A percentile compares a stretch with the other conserved stretches of the same genome.
phyloP scores from a whole-genome alignment of 1,140 invertebrate genomes.

The Scaptomyza pallida region DNA sequence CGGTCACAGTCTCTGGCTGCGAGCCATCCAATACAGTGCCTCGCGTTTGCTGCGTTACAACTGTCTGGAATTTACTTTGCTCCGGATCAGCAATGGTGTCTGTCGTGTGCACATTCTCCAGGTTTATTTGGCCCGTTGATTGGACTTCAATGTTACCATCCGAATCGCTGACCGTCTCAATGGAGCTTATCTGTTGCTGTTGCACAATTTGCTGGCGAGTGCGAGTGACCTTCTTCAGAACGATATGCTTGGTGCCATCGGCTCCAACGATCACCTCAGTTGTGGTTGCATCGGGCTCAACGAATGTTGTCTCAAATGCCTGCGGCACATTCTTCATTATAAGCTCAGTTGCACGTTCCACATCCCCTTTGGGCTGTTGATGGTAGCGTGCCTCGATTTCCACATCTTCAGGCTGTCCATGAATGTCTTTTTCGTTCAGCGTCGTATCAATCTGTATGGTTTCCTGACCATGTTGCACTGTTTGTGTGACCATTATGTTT shows the following conservation, averaged over 20 bases:
- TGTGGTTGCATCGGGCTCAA: conserved; percentile 90
- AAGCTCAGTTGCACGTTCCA: conserved; percentile 79
- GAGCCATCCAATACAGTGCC: conserved; percentile 83
- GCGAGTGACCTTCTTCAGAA: conserved; percentile 88
- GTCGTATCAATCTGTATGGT: conserved; percentile 91
- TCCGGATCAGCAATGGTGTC: conserved; percentile 60
- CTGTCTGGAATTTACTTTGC: conserved; percentile 58
- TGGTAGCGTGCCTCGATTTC: conserved; percentile 90
- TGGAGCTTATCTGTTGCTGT: conserved; percentile 85
- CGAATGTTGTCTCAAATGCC: conserved; percentile 90
- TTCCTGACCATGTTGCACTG: conserved; percentile 88
- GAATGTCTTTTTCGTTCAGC: conserved; percentile 84
- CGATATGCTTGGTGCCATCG: conserved; percentile 92
- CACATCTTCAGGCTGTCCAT: conserved; percentile 86
- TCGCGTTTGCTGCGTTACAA: conserved; percentile 66
- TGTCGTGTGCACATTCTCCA: conserved; percentile 70
- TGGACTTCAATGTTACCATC: conserved; percentile 85
- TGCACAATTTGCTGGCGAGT: conserved; percentile 84
- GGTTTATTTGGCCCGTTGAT: conserved; percentile 73
- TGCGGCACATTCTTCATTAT: conserved; percentile 86
- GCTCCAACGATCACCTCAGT: conserved; percentile 91
- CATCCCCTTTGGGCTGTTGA: conserved; percentile 69
- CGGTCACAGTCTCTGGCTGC: conserved; percentile 85
- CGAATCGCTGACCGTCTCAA: conserved; percentile 86
- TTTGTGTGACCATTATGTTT: conserved; percentile 89